These are phyloP conservation scores for Mormoops blainvillei DNA, from an alignment of 2,113 vertebrate genomes.

Conservation along the genomic window DNA sequence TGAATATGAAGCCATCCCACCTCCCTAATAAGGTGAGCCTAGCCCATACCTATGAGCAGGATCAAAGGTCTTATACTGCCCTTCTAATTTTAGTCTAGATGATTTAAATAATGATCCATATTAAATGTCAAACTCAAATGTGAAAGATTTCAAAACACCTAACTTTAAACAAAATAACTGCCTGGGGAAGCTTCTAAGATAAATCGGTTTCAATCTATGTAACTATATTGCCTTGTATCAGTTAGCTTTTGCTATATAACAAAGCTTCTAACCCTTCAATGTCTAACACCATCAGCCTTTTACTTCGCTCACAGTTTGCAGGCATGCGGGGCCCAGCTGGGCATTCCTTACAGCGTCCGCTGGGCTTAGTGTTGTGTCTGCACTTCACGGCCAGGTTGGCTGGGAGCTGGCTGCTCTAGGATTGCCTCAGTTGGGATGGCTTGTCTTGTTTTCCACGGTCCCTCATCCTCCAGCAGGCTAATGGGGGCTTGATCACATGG, in stretches of 20 bases:
- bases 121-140: background rate
- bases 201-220: background rate
- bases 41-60: background rate
- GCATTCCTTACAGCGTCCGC: background rate
- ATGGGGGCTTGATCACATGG: background rate
- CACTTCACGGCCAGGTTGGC: background rate
- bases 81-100: background rate
- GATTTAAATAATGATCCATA: background rate
- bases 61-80: background rate
- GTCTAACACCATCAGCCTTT: background rate
- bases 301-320: background rate
- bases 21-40: background rate
- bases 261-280: background rate
- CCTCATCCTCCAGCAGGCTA: background rate
- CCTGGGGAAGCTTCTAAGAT: background rate
- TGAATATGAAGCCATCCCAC: background rate
- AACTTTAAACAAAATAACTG: background rate
- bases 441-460: background rate
- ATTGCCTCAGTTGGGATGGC: background rate
- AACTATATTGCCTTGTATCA: background rate
- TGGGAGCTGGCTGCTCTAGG: background rate
- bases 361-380: background rate
- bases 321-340: background rate
- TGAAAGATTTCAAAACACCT: background rate
- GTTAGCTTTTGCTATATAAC: background rate